Evolutionary conservation across 2,888 invertebrate species (phyloP).

Genomic region (Melinaea menophilus): DNA sequence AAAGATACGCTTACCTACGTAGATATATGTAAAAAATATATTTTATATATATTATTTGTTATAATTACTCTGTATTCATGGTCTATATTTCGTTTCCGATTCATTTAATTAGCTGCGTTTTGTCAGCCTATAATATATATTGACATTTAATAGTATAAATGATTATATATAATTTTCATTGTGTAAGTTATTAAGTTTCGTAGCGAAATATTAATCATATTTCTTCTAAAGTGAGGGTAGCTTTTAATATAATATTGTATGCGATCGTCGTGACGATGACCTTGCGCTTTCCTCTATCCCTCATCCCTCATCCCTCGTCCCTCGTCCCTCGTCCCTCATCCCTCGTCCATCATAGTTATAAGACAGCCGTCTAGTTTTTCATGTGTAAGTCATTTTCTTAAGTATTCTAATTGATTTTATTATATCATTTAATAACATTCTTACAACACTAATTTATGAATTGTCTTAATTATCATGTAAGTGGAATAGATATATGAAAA

Average conservation of each 20-base stretch:
- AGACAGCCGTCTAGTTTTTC: conserved; percentile 15
- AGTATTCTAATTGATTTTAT: conserved; percentile 3
- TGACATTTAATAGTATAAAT: too few relatives aligned
- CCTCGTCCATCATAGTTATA: conserved; percentile 27
- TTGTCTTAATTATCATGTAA: too few relatives aligned
- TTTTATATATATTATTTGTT: too few relatives aligned
- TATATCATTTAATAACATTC: too few relatives aligned
- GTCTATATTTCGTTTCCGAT: too few relatives aligned
- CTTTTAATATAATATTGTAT: conserved; percentile 5
- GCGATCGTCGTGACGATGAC: conserved; percentile 16
- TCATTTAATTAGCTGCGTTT: too few relatives aligned
- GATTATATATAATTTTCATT: background rate
- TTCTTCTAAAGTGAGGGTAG: conserved; percentile 1
- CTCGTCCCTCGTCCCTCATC: background rate
- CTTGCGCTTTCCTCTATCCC: conserved; percentile 19
- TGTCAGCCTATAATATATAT: too few relatives aligned
- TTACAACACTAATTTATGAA: too few relatives aligned
- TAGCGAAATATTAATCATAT: conserved; percentile 1
- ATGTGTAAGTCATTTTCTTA: conserved; percentile 19
- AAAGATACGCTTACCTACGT: too few relatives aligned
- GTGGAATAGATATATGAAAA: too few relatives aligned
- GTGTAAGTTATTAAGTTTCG: background rate
- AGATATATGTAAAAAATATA: too few relatives aligned
- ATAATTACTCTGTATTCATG: too few relatives aligned
- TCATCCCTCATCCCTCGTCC: conserved; percentile 22